These are phyloP conservation scores for Lycaena phlaeas DNA, from an alignment of 2,888 invertebrate genomes.

Conservation along the genomic window DNA sequence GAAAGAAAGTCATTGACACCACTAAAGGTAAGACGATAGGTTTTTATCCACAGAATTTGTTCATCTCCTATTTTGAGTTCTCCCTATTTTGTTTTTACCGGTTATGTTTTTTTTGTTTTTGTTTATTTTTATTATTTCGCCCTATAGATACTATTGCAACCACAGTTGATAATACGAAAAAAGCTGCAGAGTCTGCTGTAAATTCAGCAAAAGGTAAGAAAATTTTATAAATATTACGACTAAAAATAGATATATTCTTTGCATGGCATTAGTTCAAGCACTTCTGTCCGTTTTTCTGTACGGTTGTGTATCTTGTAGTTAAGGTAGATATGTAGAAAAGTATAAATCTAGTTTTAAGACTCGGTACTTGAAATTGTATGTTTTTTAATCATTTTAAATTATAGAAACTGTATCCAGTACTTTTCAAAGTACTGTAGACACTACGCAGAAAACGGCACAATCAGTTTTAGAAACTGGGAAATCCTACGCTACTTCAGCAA, in stretches of 20 bases:
- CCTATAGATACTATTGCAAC: constrained; percentile 51
- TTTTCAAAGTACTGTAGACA: constrained; percentile 37
- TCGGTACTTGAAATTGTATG: constrained; percentile 2
- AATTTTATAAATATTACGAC: constrained; percentile 10
- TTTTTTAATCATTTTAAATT: constrained; percentile 14
- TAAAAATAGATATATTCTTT: neutral
- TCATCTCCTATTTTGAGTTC: too few species aligned
- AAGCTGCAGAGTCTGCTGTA: constrained; percentile 57
- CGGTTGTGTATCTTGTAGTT: constrained; percentile 26
- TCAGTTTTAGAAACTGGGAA: constrained; percentile 24
- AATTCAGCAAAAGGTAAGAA: constrained; percentile 55
- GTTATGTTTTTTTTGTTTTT: constrained; percentile 13
- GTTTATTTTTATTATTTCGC: constrained; percentile 14
- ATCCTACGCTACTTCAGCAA: constrained; percentile 13
- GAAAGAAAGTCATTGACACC: constrained; percentile 61
- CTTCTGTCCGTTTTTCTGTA: neutral
- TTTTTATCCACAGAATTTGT: too few species aligned
- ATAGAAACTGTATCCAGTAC: too few species aligned
- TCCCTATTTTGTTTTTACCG: too few species aligned
- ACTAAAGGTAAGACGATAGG: constrained; percentile 47
- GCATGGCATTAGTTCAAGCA: constrained; percentile 2
- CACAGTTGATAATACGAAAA: constrained; percentile 58
- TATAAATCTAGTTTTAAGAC: neutral
- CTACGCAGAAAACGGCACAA: constrained; percentile 34
- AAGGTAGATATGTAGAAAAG: constrained; percentile 27